Evolutionary conservation across 1,140 invertebrate genomes (phyloP), one percentile per base, ranked within the genome.

Genomic region (Xylocopa sonorina): DNA sequence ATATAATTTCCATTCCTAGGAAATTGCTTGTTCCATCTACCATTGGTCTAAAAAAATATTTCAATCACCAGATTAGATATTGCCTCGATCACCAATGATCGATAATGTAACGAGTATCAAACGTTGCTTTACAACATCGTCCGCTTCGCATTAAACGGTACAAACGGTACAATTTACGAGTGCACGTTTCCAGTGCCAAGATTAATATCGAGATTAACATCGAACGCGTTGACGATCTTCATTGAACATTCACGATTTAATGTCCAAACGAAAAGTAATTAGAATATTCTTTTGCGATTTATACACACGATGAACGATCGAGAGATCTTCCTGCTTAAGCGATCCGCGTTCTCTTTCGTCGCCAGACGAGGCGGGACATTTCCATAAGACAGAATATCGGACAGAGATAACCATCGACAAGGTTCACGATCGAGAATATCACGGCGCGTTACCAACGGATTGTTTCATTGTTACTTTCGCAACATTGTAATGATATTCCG

Each of bases 401-500:
- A 14, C n/a, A n/a, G n/a, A 27, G 50, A 69, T 69, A 69, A 29
- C n/a, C 7, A 53, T 69, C 67, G 53, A 53, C 34, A 24, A n/a
- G 21, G 34, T 24, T 43, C 34, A 12, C 9, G 73, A 75, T 53
- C 46, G n/a, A 41, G 55, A 38, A 38, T 32, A 18, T n/a, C 55
- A n/a, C 29, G 21, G 43, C 29, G 32, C 27, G 68, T 71, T 50
- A 27, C 16, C 24, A 67, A 66, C 48, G 43, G 34, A 43, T 27
- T 63, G 27, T 34, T 48, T 24, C 50, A 27, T 68, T 71, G 75
- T 14, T 55, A 83, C 62, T 82, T 67, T 80, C 66, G 27, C 77
- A 82, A 78, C 43, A 58, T 71, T 77, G 51, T 77, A 53, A 64
- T 48, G 41, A 38, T 58, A 38, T 80, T 74, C 46, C 10, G 41